Conservation (phyloP, 2,797 vertebrate genomes). For the Hippocampus kuda region DNA sequence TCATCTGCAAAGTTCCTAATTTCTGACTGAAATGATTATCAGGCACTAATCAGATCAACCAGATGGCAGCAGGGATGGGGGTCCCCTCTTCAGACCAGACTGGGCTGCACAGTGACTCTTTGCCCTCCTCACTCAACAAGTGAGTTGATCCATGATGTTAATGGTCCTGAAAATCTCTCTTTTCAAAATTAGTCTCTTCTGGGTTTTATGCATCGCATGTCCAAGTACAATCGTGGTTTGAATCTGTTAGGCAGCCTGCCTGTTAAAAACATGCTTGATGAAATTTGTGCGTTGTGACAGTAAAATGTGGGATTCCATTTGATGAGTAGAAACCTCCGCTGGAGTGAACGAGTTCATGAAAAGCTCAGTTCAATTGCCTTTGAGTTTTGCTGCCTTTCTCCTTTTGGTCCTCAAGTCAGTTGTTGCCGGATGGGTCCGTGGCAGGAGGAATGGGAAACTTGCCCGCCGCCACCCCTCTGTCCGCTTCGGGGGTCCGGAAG, state of each 20-base stretch:
- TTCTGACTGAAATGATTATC: constrained; percentile 18
- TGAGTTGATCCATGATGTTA: constrained; percentile 37
- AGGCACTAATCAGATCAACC: constrained; percentile 86
- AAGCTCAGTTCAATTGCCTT: not conserved
- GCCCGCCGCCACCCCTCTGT: constrained; percentile 85
- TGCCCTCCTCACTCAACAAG: constrained; percentile 85
- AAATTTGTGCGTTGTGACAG: no score
- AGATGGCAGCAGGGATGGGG: constrained; percentile 79
- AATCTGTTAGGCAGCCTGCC: no score
- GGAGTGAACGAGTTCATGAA: not conserved
- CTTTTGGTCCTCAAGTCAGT: constrained; percentile 63
- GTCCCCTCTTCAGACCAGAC: constrained; percentile 75
- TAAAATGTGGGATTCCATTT: not conserved
- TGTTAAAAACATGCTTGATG: no score
- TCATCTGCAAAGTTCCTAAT: not conserved
- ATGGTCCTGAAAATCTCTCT: not conserved
- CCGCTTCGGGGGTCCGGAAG: constrained; percentile 83
- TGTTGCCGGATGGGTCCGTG: constrained; percentile 81
- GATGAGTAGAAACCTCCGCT: not conserved
- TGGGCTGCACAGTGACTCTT: constrained; percentile 80
- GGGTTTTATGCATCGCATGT: not conserved
- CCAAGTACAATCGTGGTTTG: no score
- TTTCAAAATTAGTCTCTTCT: not conserved
- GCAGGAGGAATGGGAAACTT: constrained; percentile 80
- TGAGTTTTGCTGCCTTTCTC: not conserved